Evolutionary conservation across 2,888 invertebrate species (phyloP), one percentile per base, ranked within the genome.

Genomic region (Cinara cedri): DNA sequence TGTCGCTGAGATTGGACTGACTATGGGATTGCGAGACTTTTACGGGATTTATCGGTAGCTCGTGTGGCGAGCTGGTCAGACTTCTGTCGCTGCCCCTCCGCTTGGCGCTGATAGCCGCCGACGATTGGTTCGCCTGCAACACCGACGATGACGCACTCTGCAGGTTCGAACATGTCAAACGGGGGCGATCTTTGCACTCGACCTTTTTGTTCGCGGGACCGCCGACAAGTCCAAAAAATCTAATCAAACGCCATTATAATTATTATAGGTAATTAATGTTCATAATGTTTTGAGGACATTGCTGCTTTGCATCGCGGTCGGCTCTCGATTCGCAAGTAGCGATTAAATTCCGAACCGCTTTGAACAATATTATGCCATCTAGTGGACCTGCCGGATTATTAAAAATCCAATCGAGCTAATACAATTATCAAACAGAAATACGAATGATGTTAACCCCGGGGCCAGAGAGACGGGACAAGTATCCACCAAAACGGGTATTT

Each of bases 1-100:
- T 91, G 84, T 94, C 94, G 85, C 92, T 91, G 82, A 96, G 90
- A 87, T 96, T 96, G 84, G 94, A 94, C 86, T 96, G 96, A 84
- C 93, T 94, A 87, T 94, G 94, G 26, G 94, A 94, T 86, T 95
- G 95, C 74, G 92, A 92, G 75, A 93, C 93, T 83, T 89, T 90
- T 70, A 91, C 90, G 70, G 92, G 91, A 84, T 91, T 91, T 54
- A 92, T 88, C 65, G 93, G 92, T 83, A 93, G 88, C 86, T 94
- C 94, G 86, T 94, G 93, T 49, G 93, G 93, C 11, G 93, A 93
- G 82, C 94, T 94, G 2, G 93, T 91, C 70, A 94, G 88, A 85
- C 94, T 94, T 83, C 94, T 90, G 86, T 94, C 94, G 84, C 94
- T 94, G 83, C 94, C 94, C 81, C 94, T 89, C 55, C 94, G 80